These are phyloP conservation scores for Campoplex capitator DNA, from an alignment of 2,888 invertebrate species.

Conservation along the genomic window DNA sequence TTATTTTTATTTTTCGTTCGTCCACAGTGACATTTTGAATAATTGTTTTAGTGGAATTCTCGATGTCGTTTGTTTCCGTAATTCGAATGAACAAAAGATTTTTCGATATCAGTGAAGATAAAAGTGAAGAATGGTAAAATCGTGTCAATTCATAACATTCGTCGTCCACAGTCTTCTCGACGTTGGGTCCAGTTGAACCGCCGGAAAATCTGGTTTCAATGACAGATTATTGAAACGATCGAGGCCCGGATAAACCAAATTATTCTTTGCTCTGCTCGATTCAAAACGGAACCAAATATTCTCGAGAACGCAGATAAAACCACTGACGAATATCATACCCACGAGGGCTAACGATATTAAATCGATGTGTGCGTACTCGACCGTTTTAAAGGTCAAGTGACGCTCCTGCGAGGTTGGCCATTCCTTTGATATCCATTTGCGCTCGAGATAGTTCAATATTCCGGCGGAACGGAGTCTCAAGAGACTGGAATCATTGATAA, in stretches of 20 bases:
- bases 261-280: constrained; percentile 1
- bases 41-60: background rate
- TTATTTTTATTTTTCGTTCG: background rate
- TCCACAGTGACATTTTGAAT: background rate
- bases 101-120: background rate
- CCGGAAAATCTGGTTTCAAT: constrained; percentile 19
- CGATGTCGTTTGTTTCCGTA: background rate
- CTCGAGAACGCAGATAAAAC: constrained; percentile 76
- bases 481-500: constrained; percentile 77
- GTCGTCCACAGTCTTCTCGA: constrained; percentile 32
- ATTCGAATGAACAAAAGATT: background rate
- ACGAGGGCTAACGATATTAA: constrained; percentile 67
- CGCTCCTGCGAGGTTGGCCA: constrained; percentile 55
- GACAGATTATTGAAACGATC: constrained; percentile 16
- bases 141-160: constrained; percentile 3
- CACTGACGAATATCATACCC: constrained; percentile 70
- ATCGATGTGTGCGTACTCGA: constrained; percentile 75
- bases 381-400: constrained; percentile 70
- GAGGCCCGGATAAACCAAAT: background rate
- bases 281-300: constrained; percentile 70
- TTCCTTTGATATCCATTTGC: constrained; percentile 80
- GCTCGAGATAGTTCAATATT: constrained; percentile 82
- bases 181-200: constrained; percentile 21
- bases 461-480: constrained; percentile 82
- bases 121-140: background rate